Conservation (phyloP, 2,797 vertebrate species). For the Microchirus variegatus region DNA sequence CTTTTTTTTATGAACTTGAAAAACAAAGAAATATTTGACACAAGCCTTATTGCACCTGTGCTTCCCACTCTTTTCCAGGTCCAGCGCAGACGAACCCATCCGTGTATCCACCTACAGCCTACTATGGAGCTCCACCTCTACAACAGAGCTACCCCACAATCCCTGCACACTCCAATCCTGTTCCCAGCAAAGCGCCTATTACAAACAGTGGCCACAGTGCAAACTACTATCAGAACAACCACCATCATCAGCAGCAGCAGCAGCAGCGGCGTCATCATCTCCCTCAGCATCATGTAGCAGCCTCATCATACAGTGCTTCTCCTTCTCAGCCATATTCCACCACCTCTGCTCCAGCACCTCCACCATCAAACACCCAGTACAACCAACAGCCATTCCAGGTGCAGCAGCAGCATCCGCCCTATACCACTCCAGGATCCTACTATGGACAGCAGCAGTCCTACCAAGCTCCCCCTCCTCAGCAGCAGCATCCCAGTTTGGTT, state of each 20-base stretch:
- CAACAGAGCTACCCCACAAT: constrained; percentile 80
- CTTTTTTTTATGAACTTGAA: background rate
- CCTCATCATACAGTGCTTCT: constrained; percentile 66
- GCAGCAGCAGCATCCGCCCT: constrained; percentile 50
- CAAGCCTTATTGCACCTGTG: background rate
- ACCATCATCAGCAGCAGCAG: constrained; percentile 61
- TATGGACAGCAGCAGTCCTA: constrained; percentile 76
- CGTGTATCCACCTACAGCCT: constrained; percentile 80
- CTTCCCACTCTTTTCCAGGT: constrained; percentile 73
- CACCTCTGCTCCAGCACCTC: constrained; percentile 60
- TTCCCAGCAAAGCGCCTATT: constrained; percentile 84
- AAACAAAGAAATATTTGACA: too few species aligned
- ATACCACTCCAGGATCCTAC: constrained; percentile 75
- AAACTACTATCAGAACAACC: constrained; percentile 86
- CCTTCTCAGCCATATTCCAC: constrained; percentile 70
- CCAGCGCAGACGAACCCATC: constrained; percentile 82
- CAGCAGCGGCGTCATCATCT: constrained; percentile 44
- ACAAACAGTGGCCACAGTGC: constrained; percentile 80
- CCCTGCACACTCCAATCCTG: constrained; percentile 81
- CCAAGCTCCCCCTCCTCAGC: constrained; percentile 78
- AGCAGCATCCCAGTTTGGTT: constrained; percentile 79
- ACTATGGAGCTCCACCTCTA: constrained; percentile 78
- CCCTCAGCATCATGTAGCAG: constrained; percentile 77
- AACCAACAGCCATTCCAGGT: constrained; percentile 74
- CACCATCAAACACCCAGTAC: constrained; percentile 73